Percentiles rank a stretch among this genome's conserved stretches.
phyloP scores from a whole-genome alignment of 1,140 invertebrate species.

The Medauroidea extradentata region DNA sequence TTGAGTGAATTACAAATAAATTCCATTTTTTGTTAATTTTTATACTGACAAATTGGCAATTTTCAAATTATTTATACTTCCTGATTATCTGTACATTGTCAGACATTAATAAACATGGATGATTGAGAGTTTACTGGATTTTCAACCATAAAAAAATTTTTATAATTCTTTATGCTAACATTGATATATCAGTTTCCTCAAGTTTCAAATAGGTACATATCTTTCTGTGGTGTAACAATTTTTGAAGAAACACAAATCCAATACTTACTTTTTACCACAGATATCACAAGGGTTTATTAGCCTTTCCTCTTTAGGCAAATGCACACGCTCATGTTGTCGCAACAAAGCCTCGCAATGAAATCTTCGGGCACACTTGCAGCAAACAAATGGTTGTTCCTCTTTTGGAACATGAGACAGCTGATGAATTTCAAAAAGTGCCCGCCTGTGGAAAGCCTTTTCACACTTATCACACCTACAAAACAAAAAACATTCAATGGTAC shows the following conservation, averaged over 20 bases:
- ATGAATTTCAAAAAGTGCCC: constrained; percentile 11
- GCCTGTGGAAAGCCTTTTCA: constrained; percentile 14
- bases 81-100: too few species aligned
- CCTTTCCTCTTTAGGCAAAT: constrained; percentile 40
- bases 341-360: constrained; percentile 40
- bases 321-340: constrained; percentile 39
- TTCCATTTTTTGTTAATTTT: too few species aligned
- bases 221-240: not conserved
- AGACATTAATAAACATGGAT: too few species aligned
- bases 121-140: too few species aligned
- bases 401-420: constrained; percentile 20
- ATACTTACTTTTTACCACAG: constrained; percentile 32
- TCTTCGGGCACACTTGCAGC: constrained; percentile 36
- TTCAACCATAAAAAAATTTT: too few species aligned
- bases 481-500: not conserved
- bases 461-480: constrained; percentile 14
- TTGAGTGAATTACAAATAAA: too few species aligned
- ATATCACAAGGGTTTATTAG: constrained; percentile 37
- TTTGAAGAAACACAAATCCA: not conserved
- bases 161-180: not conserved
- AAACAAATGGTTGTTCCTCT: constrained; percentile 36
- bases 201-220: not conserved
- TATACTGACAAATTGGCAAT: too few species aligned
- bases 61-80: too few species aligned
- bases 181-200: not conserved